Conservation (phyloP, 2,888 invertebrate genomes). For the Fragum whitleyi region DNA sequence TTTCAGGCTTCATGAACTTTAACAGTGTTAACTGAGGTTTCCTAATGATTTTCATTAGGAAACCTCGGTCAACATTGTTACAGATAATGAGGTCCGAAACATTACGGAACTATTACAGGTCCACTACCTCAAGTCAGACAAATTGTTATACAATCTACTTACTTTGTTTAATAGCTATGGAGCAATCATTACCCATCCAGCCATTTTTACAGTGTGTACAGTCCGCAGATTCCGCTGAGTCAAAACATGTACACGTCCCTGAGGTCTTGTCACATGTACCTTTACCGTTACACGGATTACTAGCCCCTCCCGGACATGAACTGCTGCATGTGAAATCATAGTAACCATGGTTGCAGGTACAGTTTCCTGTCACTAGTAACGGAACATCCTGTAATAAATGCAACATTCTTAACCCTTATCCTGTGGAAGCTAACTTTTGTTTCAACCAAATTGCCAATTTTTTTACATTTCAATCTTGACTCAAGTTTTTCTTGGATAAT, state of each 20-base stretch:
- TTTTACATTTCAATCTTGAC: too few relatives aligned
- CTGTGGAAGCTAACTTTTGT: not conserved
- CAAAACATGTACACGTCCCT: slow-evolving; percentile 70
- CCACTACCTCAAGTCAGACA: too few relatives aligned
- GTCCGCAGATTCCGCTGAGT: slow-evolving; percentile 51
- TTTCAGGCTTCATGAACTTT: too few relatives aligned
- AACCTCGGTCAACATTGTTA: too few relatives aligned
- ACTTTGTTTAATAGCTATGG: slow-evolving; percentile 15
- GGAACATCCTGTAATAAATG: not conserved
- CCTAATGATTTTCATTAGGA: too few relatives aligned
- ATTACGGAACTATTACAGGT: too few relatives aligned
- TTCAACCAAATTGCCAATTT: not conserved
- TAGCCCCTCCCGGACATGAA: slow-evolving; percentile 70
- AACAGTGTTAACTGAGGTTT: too few relatives aligned
- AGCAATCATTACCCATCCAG: slow-evolving; percentile 72
- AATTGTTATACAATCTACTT: not conserved
- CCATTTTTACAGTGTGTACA: slow-evolving; percentile 65
- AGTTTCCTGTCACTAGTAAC: slow-evolving; percentile 45
- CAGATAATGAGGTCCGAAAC: too few relatives aligned
- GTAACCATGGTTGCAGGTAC: slow-evolving; percentile 71
- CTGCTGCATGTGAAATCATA: slow-evolving; percentile 65
- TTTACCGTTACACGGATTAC: slow-evolving; percentile 68
- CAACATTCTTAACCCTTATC: too few relatives aligned
- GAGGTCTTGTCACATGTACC: slow-evolving; percentile 66
- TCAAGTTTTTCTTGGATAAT: too few relatives aligned